Percentiles rank a stretch among this genome's conserved stretches.
phyloP scores from a whole-genome alignment of 2,797 vertebrate species.

The Atherinosoma microstoma region DNA sequence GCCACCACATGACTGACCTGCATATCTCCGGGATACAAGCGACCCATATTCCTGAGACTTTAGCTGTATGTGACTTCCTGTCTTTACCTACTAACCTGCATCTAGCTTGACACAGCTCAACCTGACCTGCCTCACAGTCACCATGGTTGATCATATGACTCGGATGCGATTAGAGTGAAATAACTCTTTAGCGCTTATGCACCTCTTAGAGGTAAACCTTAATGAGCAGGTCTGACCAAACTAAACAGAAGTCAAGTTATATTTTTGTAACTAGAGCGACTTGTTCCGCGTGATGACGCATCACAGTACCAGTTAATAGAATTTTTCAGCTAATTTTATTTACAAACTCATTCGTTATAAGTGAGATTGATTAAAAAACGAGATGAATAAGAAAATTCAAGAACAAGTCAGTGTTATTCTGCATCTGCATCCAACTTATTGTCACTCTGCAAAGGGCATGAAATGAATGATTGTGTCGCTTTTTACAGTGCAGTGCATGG shows the following conservation, averaged over 20 bases:
- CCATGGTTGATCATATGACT: conserved; percentile 75
- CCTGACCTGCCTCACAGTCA: conserved; percentile 51
- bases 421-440: not conserved
- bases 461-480: not conserved
- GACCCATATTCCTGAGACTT: not conserved
- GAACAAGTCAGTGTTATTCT: not conserved
- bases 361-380: not conserved
- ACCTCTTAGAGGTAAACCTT: not conserved
- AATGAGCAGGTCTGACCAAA: not conserved
- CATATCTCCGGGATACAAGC: no score
- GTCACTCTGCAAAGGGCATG: not conserved
- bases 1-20: no score
- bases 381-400: not conserved
- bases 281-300: not conserved
- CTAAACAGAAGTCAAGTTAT: not conserved
- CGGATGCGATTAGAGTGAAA: conserved; percentile 56
- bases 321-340: not conserved
- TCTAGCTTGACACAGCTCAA: conserved; percentile 51
- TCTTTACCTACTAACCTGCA: conserved; percentile 2
- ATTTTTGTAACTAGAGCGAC: not conserved
- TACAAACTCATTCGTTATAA: not conserved
- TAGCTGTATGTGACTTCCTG: conserved; percentile 55
- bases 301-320: not conserved
- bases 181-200: conserved; percentile 29
- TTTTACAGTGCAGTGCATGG: not conserved